Conservation (phyloP, 2,113 vertebrate species). For the Mobula hypostoma region DNA sequence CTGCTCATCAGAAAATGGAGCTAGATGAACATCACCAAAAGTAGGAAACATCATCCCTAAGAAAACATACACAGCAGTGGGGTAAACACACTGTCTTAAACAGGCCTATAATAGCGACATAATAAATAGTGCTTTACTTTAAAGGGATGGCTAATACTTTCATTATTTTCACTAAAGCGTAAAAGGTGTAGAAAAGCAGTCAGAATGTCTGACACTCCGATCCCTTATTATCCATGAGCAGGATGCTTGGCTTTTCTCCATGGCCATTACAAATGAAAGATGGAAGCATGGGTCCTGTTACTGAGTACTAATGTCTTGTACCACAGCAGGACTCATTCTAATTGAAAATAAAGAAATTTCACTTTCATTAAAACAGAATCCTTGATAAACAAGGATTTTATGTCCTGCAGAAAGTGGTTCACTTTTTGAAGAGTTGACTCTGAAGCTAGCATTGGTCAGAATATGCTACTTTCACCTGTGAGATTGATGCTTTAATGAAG, state of each 20-base stretch:
- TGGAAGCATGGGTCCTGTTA: neutral
- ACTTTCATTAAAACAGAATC: neutral
- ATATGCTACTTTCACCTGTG: neutral
- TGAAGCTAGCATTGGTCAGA: neutral
- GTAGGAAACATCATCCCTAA: slow-evolving; percentile 69
- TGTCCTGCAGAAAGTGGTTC: neutral
- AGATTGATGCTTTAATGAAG: neutral
- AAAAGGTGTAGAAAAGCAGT: neutral
- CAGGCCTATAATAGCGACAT: slow-evolving; percentile 7
- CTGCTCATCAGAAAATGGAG: slow-evolving; percentile 71
- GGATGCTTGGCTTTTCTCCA: neutral
- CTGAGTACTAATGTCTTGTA: neutral
- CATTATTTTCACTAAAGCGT: neutral
- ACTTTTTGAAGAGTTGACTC: neutral
- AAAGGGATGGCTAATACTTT: neutral
- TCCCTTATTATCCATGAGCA: neutral
- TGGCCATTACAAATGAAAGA: neutral
- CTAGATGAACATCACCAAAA: slow-evolving; percentile 63
- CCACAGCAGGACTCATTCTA: neutral
- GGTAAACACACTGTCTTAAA: neutral
- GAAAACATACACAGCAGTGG: slow-evolving; percentile 30
- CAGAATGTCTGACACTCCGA: neutral
- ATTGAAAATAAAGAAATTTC: neutral
- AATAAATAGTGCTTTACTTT: slow-evolving; percentile 15
- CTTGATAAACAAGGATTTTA: neutral